phyloP scores from a whole-genome alignment of 1,140 invertebrate species.

The Camponotus vicinus region DNA sequence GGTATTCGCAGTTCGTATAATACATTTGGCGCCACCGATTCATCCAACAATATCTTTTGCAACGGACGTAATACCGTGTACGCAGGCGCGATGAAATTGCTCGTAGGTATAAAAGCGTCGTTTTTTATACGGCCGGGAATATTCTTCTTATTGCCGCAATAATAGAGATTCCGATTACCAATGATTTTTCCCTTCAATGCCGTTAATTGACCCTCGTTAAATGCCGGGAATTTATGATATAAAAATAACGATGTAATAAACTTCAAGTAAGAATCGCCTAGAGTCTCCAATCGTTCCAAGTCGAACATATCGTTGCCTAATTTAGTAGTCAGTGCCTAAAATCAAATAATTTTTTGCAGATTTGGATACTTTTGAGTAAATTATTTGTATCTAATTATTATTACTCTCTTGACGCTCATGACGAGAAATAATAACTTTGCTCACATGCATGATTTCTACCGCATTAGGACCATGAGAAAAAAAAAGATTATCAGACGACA shows the following conservation, averaged over 20 bases:
- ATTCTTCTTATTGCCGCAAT: constrained; percentile 87
- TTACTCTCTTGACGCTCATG: not conserved
- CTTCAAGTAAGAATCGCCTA: constrained; percentile 97
- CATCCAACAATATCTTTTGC: constrained; percentile 73
- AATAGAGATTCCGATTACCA: constrained; percentile 93
- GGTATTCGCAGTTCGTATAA: constrained; percentile 85
- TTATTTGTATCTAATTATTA: not conserved
- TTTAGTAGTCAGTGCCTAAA: constrained; percentile 90
- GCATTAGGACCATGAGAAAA: constrained; percentile 68
- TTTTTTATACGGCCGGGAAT: constrained; percentile 88
- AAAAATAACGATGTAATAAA: constrained; percentile 91
- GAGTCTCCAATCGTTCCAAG: constrained; percentile 93
- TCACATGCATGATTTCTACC: constrained; percentile 74
- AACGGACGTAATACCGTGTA: constrained; percentile 77
- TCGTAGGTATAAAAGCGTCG: constrained; percentile 88
- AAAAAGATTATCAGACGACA: not conserved
- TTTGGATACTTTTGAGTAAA: not conserved
- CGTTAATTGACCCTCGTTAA: constrained; percentile 93
- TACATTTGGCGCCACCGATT: constrained; percentile 81
- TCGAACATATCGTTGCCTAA: constrained; percentile 92
- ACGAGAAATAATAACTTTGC: constrained; percentile 18
- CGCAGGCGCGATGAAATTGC: constrained; percentile 90
- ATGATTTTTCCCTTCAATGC: constrained; percentile 91
- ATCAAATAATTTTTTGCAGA: constrained; percentile 24
- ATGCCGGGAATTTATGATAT: constrained; percentile 89